Evolutionary conservation across 2,797 vertebrate genomes (phyloP), one percentile per base, ranked within the genome.

Genomic region (Basileuterus tristriatus): DNA sequence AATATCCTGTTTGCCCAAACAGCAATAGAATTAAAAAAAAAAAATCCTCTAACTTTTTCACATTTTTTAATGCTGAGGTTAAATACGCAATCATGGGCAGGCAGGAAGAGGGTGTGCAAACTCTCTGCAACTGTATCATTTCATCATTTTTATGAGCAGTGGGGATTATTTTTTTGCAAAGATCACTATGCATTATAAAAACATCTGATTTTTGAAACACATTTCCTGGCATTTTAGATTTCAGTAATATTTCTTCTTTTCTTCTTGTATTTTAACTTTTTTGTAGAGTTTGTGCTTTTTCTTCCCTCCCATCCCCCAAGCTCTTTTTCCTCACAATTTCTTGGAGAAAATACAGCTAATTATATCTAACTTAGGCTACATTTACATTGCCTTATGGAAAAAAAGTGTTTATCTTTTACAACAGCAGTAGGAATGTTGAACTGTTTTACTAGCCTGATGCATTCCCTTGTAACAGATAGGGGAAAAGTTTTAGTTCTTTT

Each of bases 21-120:
- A 77, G 64, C 41, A 95, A 64, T 26, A 84, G 56, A 90, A 93
- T 76, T 53, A 89, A 92, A 95, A 94, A 94, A 94, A 60, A 36
- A 94, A 92, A 63, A 12, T 87, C 74, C 60, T 95, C 72, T 81
- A 87, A 84, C 62, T 88, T 41, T 90, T 47, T 88, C 86, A 89
- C 90, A 94, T 95, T 74, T 95, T 96, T 95, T 90, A 87, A 95
- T 90, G 90, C 74, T 93, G 95, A 97, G 83, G 92, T 95, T 93
- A 94, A 95, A 95, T 93, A 75, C 53, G 83, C 88, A 94, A 69
- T 88, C 93, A 82, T 90, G 92, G 83, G 56, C 70, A 95, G 56
- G 92, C 90, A 95, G 90, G 93, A 96, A 93, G 59, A 92, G 83
- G 56, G 65, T 95, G 92, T 90, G 58, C 90, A 95, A 87, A 79